Base-by-base conservation (phyloP, 2,888 invertebrate species). In the Synergus laeviventris region DNA sequence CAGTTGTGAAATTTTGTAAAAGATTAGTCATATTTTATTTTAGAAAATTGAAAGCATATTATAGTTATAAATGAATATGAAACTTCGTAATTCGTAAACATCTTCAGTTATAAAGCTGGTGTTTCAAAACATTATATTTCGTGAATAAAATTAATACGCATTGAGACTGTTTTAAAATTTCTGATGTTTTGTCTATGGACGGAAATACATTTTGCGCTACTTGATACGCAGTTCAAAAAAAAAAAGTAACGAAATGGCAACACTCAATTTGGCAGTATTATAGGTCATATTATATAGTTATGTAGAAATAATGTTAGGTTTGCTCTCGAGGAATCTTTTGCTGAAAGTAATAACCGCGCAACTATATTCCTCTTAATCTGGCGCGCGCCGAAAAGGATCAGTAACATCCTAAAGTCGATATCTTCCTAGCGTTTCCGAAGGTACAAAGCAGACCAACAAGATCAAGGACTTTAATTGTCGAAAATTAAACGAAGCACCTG, bases 401-500 rank as follows among this genome's bases (percentile, higher is more conserved):
- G 66, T 70, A 70, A 70, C 66, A 70, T 70, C 66, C 66, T 70
- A 45, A 45, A 70, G 70, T 70, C 70, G 74, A 76, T 73, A 75
- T 60, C 18, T 12, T n/a, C 11, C 24, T 60, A 36, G 59, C 60
- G 74, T 31, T 31, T 21, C 38, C 39, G 60, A 39, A 45, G 73
- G 73, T 49, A 31, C 56, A 54, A 49, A 60, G 62, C 74, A 79
- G 78, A 73, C 70, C 45, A 83, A 83, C 84, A 78, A 82, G 82
- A 86, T 81, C 84, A 86, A 84, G 83, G 87, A 89, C 88, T 90
- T 90, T 89, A 90, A 90, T 90, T 90, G 90, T 90, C 87, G 86
- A 85, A 89, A 89, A 89, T 89, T 88, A 90, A 90, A 89, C 88
- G 89, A 86, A 87, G 87, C 89, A 89, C 87, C 89, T 89, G 89